These are phyloP conservation scores for Varanus salvator DNA, from an alignment of 2,113 vertebrate species.

Conservation along the genomic window DNA sequence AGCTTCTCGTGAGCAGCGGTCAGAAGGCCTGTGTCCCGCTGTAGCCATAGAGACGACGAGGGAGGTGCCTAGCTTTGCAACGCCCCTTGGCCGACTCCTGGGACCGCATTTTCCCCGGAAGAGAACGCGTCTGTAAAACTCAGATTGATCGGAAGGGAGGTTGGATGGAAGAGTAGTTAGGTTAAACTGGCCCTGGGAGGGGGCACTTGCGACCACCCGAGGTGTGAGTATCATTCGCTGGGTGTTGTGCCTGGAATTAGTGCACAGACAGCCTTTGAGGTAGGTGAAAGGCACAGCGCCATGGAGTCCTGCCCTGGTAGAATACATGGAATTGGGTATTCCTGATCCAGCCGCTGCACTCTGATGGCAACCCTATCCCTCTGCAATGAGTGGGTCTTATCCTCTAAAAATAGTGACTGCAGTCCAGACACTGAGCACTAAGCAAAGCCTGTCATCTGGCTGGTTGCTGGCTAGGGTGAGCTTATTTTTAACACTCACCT, in stretches of 20 bases:
- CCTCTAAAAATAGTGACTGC: too few relatives aligned
- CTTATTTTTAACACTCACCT: not conserved
- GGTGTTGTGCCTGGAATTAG: not conserved
- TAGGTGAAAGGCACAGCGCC: not conserved
- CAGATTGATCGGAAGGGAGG: too few relatives aligned
- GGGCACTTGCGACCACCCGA: not conserved
- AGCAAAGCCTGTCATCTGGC: not conserved
- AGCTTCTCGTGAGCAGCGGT: not conserved
- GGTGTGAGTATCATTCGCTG: not conserved
- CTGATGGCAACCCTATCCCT: too few relatives aligned
- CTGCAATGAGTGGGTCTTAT: too few relatives aligned
- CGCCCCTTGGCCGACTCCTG: not conserved
- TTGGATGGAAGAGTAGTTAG: not conserved
- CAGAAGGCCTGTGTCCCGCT: too few relatives aligned
- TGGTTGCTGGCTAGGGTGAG: not conserved
- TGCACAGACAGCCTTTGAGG: not conserved
- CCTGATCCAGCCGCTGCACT: not conserved
- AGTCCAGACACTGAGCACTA: too few relatives aligned
- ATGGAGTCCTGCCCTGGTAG: too few relatives aligned
- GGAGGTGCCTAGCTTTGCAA: not conserved
- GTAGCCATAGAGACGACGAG: not conserved
- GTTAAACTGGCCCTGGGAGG: too few relatives aligned
- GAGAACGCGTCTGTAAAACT: not conserved
- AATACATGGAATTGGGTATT: not conserved
- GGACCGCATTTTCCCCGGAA: slow-evolving; percentile 6